Evolutionary conservation across 1,140 invertebrate genomes (phyloP).

Genomic region (Pectinophora gossypiella): DNA sequence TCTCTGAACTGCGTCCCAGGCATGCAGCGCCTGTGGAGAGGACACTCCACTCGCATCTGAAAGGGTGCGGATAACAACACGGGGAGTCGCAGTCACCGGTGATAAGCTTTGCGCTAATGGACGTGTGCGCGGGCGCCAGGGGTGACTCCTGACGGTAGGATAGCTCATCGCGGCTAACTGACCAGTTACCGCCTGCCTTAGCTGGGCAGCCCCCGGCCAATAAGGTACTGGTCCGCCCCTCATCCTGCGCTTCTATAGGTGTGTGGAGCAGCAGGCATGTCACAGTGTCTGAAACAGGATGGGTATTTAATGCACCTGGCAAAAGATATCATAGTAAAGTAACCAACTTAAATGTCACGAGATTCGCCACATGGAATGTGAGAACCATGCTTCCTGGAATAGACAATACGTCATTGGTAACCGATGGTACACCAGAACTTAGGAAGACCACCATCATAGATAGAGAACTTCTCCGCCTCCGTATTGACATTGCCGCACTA

Average conservation of each 20-base stretch:
- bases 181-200: slow-evolving; percentile 16
- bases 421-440: slow-evolving; percentile 5
- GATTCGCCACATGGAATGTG: slow-evolving; percentile 15
- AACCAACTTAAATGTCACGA: not conserved
- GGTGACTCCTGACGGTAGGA: slow-evolving; percentile 4
- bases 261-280: slow-evolving; percentile 4
- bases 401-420: not conserved
- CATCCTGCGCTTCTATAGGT: slow-evolving; percentile 4
- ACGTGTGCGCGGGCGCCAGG: slow-evolving; percentile 6
- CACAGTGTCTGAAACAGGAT: not conserved
- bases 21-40: slow-evolving; percentile 7
- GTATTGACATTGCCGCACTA: slow-evolving; percentile 13
- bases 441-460: slow-evolving; percentile 23
- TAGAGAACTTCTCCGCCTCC: slow-evolving; percentile 9
- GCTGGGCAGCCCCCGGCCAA: slow-evolving; percentile 22
- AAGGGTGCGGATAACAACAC: slow-evolving; percentile 3
- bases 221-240: slow-evolving; percentile 19
- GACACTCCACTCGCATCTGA: slow-evolving; percentile 4
- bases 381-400: slow-evolving; percentile 15
- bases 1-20: slow-evolving; percentile 2
- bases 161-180: slow-evolving; percentile 4
- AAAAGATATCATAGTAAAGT: not conserved
- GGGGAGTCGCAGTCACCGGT: slow-evolving; percentile 7
- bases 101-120: slow-evolving; percentile 4
- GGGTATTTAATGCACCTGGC: slow-evolving; percentile 1